These are phyloP conservation scores for Papilio machaon DNA, from an alignment of 1,140 invertebrate genomes.

Conservation along the genomic window DNA sequence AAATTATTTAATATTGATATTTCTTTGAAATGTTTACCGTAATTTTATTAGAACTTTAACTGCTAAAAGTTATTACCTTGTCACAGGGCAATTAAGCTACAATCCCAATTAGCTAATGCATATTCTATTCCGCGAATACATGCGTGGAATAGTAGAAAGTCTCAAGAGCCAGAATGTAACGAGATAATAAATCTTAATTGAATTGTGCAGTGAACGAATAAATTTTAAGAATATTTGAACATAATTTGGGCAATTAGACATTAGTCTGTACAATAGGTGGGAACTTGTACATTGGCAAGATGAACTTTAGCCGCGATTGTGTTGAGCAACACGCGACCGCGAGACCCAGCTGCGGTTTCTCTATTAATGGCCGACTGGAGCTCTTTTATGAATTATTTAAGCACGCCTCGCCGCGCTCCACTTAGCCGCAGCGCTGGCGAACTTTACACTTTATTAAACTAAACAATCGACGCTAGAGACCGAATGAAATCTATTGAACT, in stretches of 20 bases:
- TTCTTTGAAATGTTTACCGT: not conserved
- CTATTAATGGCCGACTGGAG: constrained; percentile 66
- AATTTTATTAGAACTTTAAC: not conserved
- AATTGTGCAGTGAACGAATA: not conserved
- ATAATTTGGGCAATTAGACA: not conserved
- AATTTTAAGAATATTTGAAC: not conserved
- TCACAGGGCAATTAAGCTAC: no score
- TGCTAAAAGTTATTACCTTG: not conserved
- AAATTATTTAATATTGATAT: not conserved
- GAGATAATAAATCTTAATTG: not conserved
- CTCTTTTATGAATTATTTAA: constrained; percentile 80
- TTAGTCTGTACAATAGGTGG: constrained; percentile 38
- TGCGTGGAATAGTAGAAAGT: not conserved
- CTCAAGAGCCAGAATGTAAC: not conserved
- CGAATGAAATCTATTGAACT: not conserved
- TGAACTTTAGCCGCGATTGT: constrained; percentile 68
- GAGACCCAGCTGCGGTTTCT: constrained; percentile 63
- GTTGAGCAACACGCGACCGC: constrained; percentile 56
- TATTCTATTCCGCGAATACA: no score
- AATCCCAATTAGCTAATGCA: no score
- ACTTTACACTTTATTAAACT: constrained; percentile 78
- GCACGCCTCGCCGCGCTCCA: constrained; percentile 63
- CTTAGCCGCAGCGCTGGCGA: constrained; percentile 62
- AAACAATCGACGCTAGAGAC: constrained; percentile 64
- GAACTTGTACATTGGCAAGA: constrained; percentile 45